phyloP scores from a whole-genome alignment of 2,888 invertebrate genomes.

The Tortrix viridana region DNA sequence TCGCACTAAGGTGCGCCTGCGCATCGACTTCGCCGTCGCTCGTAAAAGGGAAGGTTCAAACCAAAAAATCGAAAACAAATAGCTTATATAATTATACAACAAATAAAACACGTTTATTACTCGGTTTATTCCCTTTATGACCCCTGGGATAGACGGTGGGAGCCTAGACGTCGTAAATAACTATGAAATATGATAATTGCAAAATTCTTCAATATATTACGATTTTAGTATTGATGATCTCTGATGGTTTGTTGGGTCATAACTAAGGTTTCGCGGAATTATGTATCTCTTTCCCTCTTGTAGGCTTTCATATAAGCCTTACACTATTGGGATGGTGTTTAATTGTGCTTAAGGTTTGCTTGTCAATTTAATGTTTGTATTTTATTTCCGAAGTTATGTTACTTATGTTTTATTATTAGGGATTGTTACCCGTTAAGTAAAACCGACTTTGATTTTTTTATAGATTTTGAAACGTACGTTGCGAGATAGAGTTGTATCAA shows the following conservation, averaged over 20 bases:
- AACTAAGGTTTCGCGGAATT: constrained; percentile 75
- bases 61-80: constrained; percentile 62
- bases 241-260: constrained; percentile 81
- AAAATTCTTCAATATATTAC: constrained; percentile 84
- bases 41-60: constrained; percentile 24
- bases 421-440: background rate
- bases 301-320: constrained; percentile 37
- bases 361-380: constrained; percentile 42
- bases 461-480: no score
- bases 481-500: no score
- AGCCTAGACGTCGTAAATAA: constrained; percentile 83
- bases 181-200: constrained; percentile 84
- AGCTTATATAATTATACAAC: constrained; percentile 74
- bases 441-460: no score
- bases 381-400: constrained; percentile 8
- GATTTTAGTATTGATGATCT: constrained; percentile 82
- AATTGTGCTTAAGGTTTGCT: constrained; percentile 51
- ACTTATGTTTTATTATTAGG: constrained; percentile 3
- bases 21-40: constrained; percentile 4
- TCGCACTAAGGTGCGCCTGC: background rate
- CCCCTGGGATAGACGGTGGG: constrained; percentile 72
- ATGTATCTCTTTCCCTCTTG: constrained; percentile 39
- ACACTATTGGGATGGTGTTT: constrained; percentile 55
- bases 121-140: constrained; percentile 65
- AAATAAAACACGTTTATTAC: constrained; percentile 60